Percentiles rank a stretch among this genome's conserved stretches.
These are phyloP conservation scores for Siderastrea radians DNA, from an alignment of 92 coral and sea anemone genomes.

Conservation along the genomic window DNA sequence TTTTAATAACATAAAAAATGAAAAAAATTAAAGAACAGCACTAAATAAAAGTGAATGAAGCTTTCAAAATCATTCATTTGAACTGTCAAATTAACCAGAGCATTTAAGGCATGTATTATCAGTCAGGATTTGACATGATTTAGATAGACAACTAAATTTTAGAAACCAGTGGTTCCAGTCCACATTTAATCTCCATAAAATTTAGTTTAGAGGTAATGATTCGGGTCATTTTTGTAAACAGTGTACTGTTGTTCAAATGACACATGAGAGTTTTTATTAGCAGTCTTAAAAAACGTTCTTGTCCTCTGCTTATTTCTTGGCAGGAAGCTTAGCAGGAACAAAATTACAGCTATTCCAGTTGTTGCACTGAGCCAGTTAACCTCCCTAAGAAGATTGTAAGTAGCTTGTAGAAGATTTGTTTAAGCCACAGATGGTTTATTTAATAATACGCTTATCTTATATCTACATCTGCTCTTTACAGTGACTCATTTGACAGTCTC, in stretches of 20 bases:
- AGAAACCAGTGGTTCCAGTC: too few species aligned
- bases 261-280: neutral
- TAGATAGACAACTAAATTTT: too few species aligned
- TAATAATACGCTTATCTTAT: conserved; percentile 33
- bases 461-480: conserved; percentile 15
- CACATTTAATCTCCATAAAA: too few species aligned
- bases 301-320: neutral
- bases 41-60: too few species aligned
- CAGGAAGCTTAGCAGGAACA: conserved; percentile 79
- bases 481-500: conserved; percentile 10
- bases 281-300: neutral
- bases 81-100: too few species aligned
- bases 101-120: too few species aligned
- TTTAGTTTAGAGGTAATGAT: too few species aligned
- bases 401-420: conserved; percentile 20
- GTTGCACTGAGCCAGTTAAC: conserved; percentile 50
- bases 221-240: neutral
- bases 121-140: too few species aligned
- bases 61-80: too few species aligned
- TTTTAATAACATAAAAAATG: too few species aligned
- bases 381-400: conserved; percentile 77
- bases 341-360: conserved; percentile 65
- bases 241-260: neutral
- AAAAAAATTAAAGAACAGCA: too few species aligned
- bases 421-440: conserved; percentile 25